Evolutionary conservation across 92 coral and sea anemone species (phyloP).

Genomic region (Actinostola sp.): DNA sequence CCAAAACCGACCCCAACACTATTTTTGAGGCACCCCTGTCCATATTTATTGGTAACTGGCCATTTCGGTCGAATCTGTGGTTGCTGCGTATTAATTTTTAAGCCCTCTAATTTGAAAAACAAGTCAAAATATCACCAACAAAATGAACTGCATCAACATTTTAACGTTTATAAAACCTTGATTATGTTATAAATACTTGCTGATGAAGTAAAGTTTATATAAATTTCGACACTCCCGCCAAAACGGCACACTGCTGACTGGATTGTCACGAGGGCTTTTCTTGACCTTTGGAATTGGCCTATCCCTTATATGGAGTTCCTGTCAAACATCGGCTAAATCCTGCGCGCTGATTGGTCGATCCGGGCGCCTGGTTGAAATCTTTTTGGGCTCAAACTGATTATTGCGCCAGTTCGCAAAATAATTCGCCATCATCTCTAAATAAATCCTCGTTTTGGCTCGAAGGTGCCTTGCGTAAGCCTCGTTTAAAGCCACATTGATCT

Average conservation of each 20-base stretch:
- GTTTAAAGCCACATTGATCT: slow-evolving; percentile 43
- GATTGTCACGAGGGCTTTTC: slow-evolving; percentile 10
- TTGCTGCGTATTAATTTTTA: slow-evolving; percentile 3
- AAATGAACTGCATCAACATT: background rate
- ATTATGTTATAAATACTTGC: no score
- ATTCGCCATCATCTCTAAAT: slow-evolving; percentile 33
- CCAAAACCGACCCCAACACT: background rate
- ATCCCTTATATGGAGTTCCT: slow-evolving; percentile 24
- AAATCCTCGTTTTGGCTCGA: slow-evolving; percentile 20
- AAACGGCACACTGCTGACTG: slow-evolving; percentile 7
- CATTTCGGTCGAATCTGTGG: slow-evolving; percentile 13
- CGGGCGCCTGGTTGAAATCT: slow-evolving; percentile 54
- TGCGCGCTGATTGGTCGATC: slow-evolving; percentile 52
- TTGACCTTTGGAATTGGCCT: slow-evolving; percentile 34
- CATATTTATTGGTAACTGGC: slow-evolving; percentile 2
- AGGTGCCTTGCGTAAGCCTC: slow-evolving; percentile 48
- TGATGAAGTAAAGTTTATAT: background rate
- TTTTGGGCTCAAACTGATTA: slow-evolving; percentile 42
- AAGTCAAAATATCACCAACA: background rate
- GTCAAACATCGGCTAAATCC: slow-evolving; percentile 21
- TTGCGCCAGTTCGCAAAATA: slow-evolving; percentile 43
- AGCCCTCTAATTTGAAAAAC: slow-evolving; percentile 19
- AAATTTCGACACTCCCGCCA: slow-evolving; percentile 12
- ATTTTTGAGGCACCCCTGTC: slow-evolving; percentile 18
- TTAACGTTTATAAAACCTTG: background rate